A percentile compares a stretch with the other conserved stretches of the same genome.
Conservation (phyloP, 1,140 invertebrate genomes). For the Saccostrea echinata region DNA sequence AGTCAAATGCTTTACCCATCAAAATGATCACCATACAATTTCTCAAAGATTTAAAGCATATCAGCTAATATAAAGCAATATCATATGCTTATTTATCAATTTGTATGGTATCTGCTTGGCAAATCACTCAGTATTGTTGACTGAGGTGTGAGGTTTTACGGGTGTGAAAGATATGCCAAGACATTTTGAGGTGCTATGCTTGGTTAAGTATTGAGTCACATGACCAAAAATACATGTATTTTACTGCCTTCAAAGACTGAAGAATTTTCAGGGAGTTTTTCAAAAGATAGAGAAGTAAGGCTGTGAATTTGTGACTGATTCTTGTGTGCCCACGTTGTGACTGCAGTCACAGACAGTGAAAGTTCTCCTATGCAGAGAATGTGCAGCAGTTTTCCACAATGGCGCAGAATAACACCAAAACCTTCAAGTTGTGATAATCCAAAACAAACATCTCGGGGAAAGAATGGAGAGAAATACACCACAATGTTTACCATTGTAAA, state of each 20-base stretch:
- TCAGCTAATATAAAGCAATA: slow-evolving; percentile 4
- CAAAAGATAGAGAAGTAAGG: not conserved
- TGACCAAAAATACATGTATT: slow-evolving; percentile 20
- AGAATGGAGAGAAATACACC: slow-evolving; percentile 30
- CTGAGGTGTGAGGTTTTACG: slow-evolving; percentile 11
- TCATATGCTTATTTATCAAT: not conserved
- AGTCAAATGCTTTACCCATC: slow-evolving; percentile 1
- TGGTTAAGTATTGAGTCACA: not conserved
- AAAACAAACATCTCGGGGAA: slow-evolving; percentile 25
- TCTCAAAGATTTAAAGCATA: slow-evolving; percentile 11
- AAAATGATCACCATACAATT: not conserved
- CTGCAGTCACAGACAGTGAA: not conserved
- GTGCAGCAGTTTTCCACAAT: not conserved
- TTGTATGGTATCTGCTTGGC: slow-evolving; percentile 13
- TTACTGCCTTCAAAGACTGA: slow-evolving; percentile 36
- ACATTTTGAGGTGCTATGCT: slow-evolving; percentile 28
- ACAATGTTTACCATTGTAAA: not conserved
- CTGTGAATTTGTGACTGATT: not conserved
- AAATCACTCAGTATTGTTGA: not conserved
- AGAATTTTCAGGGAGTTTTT: not conserved
- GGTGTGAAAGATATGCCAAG: slow-evolving; percentile 36
- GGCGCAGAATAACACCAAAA: slow-evolving; percentile 25
- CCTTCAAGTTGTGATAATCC: slow-evolving; percentile 34
- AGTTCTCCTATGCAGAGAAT: not conserved
- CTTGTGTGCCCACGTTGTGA: slow-evolving; percentile 12